Conservation (phyloP, 2,797 vertebrate genomes). For the Rhinella marina region DNA sequence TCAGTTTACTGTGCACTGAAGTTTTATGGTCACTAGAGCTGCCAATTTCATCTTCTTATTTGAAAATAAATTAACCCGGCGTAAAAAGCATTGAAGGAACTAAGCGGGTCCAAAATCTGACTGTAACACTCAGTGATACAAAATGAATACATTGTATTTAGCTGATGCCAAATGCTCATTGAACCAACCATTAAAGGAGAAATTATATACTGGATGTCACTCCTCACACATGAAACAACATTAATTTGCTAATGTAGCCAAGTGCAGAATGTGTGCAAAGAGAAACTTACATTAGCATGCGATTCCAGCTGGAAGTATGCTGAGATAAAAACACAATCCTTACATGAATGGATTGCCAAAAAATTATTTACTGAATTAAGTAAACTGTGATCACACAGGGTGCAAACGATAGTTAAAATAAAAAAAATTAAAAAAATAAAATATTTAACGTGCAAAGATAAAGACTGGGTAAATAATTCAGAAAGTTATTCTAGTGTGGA, state of each 20-base stretch:
- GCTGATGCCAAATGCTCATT: neutral
- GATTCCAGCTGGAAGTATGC: constrained; percentile 15
- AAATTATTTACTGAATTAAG: neutral
- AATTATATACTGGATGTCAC: constrained; percentile 23
- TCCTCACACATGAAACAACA: constrained; percentile 11
- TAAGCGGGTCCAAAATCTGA: neutral
- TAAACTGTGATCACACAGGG: neutral
- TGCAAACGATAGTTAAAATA: neutral
- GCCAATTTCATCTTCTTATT: constrained; percentile 9
- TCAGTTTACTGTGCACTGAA: constrained; percentile 5
- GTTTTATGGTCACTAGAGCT: constrained; percentile 4
- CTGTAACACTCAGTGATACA: constrained; percentile 1
- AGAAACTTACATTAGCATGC: neutral
- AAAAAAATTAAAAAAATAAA: neutral
- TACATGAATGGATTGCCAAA: constrained; percentile 6
- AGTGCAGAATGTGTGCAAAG: neutral
- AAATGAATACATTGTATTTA: constrained; percentile 27
- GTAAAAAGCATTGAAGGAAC: neutral
- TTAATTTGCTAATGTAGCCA: constrained; percentile 8
- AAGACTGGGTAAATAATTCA: neutral
- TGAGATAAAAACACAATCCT: constrained; percentile 7
- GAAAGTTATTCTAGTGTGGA: no score
- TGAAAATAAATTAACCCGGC: constrained; percentile 11
- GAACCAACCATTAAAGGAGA: constrained; percentile 11
- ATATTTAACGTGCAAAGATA: neutral